Conservation (phyloP, 2,888 invertebrate species). For the Chydorus sphaericus region DNA sequence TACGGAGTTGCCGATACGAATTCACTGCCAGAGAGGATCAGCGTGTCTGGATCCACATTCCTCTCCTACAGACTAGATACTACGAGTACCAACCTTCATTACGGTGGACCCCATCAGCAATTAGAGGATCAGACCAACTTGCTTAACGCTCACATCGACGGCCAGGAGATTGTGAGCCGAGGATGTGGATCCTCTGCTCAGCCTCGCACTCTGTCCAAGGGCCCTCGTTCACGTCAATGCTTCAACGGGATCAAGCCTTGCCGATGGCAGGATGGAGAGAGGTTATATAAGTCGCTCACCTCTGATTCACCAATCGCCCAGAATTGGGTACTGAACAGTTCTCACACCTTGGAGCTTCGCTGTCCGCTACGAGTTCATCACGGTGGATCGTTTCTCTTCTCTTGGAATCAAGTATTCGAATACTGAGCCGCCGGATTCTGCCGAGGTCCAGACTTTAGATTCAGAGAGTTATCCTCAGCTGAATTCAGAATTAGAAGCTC, state of each 20-base stretch:
- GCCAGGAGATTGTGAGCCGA: background rate
- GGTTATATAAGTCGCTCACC: constrained; percentile 60
- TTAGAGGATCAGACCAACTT: no score
- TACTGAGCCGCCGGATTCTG: constrained; percentile 15
- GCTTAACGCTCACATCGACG: constrained; percentile 1
- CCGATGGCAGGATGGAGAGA: constrained; percentile 37
- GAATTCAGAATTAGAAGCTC: background rate
- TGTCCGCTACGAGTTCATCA: constrained; percentile 68
- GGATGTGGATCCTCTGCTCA: background rate
- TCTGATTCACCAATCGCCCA: constrained; percentile 60
- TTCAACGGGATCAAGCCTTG: constrained; percentile 17
- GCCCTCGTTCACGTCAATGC: constrained; percentile 16
- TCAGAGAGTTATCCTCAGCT: background rate
- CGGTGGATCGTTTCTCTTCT: constrained; percentile 25
- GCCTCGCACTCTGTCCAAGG: constrained; percentile 19
- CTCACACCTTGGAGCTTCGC: constrained; percentile 61
- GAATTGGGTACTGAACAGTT: constrained; percentile 57
- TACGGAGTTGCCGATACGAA: background rate
- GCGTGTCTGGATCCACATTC: background rate
- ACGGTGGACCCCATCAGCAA: no score
- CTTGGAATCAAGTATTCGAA: constrained; percentile 19
- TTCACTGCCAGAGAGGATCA: background rate
- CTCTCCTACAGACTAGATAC: background rate
- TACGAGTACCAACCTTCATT: no score
- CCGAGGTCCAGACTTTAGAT: background rate